Base-by-base conservation (phyloP, 2,797 vertebrate species). In the Paguma larvata region DNA sequence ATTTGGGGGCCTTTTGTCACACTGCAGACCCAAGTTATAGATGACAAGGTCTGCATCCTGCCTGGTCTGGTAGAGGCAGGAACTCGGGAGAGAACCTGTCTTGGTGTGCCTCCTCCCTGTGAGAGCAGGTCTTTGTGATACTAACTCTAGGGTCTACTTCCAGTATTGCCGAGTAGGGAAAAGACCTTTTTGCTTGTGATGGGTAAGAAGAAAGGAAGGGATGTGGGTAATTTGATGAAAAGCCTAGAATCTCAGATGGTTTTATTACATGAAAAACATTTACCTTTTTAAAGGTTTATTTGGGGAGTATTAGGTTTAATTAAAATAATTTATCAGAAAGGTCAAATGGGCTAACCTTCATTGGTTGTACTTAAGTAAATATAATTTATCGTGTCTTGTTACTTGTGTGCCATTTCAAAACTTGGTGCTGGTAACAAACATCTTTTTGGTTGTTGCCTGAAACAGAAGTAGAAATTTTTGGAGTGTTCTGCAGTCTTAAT, bases 401-500 rank as follows among this genome's bases (percentile, higher is more conserved):
- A 53, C 11, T 65, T 13, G 11, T 12, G 9, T 75, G 34, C 41
- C 48, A 32, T 75, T 88, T 93, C 38, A 59, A 38, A 78, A 46
- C 30, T 51, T 51, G 38, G 27, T 65, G 3, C 34, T 83, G 3
- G 38, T 91, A 83, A 62, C 18, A 78, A 59, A 27, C 19, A 41
- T 67, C 80, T 94, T 96, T 85, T 85, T 68, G 82, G 88, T 88
- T 83, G 51, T 80, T 95, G 32, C n/a, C 32, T 65, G 62, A 82
- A 91, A 72, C 46, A 77, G 25, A 95, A 85, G 46, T 38, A 85
- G 38, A 7, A 34, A 3, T 94, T 92, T 44, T 92, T 93, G 30
- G 53, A 85, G 16, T 84, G 18, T 95, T 96, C 48, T 18, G 19
- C 5, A 27, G 3, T 27, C 30, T 82, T 93, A 51, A 68, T 5